phyloP scores from a whole-genome alignment of 2,888 invertebrate genomes.

The Tetanocera ferruginea region DNA sequence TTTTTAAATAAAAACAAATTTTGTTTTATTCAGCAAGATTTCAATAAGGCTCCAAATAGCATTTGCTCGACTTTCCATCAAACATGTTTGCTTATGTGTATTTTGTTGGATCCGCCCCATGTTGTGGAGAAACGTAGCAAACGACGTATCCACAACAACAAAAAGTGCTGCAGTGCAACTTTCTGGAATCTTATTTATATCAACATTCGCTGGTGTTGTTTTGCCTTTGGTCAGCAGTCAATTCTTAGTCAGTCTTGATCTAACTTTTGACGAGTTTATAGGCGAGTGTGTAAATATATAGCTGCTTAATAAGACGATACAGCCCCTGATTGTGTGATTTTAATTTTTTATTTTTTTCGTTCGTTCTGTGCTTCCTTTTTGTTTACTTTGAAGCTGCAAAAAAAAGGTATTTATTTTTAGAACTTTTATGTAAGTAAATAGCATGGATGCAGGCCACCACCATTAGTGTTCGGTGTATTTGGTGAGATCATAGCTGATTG shows the following conservation, averaged over 20 bases:
- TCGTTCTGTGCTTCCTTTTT: constrained; percentile 34
- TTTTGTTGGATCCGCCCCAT: constrained; percentile 1
- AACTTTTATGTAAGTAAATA: constrained; percentile 42
- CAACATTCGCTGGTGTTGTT: neutral
- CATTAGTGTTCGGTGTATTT: no score
- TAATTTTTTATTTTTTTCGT: constrained; percentile 33
- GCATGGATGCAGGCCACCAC: neutral
- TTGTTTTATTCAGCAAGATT: no score
- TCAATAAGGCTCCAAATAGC: no score
- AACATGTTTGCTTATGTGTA: neutral
- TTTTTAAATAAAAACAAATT: no score
- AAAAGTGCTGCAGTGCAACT: constrained; percentile 7
- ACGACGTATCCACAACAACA: neutral
- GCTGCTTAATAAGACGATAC: neutral
- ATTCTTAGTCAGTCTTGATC: constrained; percentile 11
- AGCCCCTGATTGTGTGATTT: neutral
- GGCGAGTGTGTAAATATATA: neutral
- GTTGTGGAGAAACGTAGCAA: neutral
- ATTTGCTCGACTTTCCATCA: neutral
- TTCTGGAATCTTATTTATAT: neutral
- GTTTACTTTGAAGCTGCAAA: constrained; percentile 38
- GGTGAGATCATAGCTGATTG: no score
- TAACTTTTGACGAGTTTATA: neutral
- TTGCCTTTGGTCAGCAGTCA: neutral
- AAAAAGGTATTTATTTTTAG: constrained; percentile 42